Evolutionary conservation across 2,113 vertebrate genomes (phyloP).

Genomic region (Pagrus major): DNA sequence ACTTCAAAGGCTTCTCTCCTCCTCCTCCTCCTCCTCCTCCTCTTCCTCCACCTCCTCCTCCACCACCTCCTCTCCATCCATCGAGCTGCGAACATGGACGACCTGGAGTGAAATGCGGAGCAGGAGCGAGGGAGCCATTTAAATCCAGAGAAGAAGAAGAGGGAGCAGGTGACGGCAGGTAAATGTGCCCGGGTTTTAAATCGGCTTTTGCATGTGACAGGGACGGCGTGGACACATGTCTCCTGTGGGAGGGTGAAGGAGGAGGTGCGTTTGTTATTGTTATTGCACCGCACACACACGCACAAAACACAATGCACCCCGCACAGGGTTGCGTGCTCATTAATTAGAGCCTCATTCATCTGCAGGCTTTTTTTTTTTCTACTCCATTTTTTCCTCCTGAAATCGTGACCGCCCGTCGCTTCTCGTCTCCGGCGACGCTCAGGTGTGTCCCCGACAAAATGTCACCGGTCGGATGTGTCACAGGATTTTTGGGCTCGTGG

Average conservation of each 20-base stretch:
- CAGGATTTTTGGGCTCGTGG: conserved; percentile 29
- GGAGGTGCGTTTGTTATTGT: conserved; percentile 57
- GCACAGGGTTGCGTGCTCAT: conserved; percentile 1
- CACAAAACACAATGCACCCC: conserved; percentile 23
- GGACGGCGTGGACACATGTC: conserved; percentile 37
- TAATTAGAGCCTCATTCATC: neutral
- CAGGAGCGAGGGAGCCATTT: conserved; percentile 1
- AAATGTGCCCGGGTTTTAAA: conserved; percentile 15
- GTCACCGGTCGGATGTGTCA: conserved; percentile 48
- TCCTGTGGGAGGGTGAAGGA: conserved; percentile 12
- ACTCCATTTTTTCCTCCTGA: neutral
- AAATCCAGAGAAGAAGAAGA: conserved; percentile 1
- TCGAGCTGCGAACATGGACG: conserved; percentile 46
- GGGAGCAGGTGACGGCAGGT: conserved; percentile 57
- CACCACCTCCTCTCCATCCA: conserved; percentile 11
- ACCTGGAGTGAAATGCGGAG: conserved; percentile 45
- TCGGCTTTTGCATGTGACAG: conserved; percentile 43
- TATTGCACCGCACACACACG: conserved; percentile 15
- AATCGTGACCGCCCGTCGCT: neutral
- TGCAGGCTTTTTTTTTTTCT: neutral
- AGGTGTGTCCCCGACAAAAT: conserved; percentile 60
- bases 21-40: conserved; percentile 13
- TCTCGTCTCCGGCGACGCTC: conserved; percentile 15
- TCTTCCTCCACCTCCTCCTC: conserved; percentile 25
- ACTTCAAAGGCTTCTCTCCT: conserved; percentile 74